phyloP scores from a whole-genome alignment of 1,140 invertebrate species.

The Brachionus koreanus region DNA sequence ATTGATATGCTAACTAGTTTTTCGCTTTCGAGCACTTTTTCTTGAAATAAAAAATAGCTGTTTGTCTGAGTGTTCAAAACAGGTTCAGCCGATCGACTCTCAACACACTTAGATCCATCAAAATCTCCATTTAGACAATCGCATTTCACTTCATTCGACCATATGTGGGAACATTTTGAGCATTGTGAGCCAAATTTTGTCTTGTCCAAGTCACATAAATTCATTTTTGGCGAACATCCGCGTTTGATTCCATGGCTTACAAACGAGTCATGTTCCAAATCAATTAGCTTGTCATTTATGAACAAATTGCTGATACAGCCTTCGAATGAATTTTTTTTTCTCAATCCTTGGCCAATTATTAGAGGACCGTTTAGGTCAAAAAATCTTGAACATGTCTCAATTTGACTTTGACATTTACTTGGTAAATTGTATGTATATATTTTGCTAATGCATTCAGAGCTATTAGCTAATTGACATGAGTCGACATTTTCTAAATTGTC shows the following conservation, averaged over 20 bases:
- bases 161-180: conserved; percentile 58
- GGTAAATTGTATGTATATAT: background rate
- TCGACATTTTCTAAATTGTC: conserved; percentile 16
- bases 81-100: background rate
- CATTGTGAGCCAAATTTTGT: conserved; percentile 62
- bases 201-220: conserved; percentile 73
- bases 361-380: conserved; percentile 90
- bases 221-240: conserved; percentile 79
- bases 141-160: conserved; percentile 5
- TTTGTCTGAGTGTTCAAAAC: background rate
- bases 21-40: background rate
- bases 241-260: conserved; percentile 79
- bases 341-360: conserved; percentile 73
- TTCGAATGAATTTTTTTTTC: conserved; percentile 73
- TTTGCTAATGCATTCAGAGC: background rate
- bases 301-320: conserved; percentile 86
- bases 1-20: background rate
- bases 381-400: conserved; percentile 88
- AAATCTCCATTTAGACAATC: background rate
- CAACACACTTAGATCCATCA: background rate
- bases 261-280: conserved; percentile 77
- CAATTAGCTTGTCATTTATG: conserved; percentile 80
- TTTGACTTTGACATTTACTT: conserved; percentile 72
- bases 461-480: background rate
- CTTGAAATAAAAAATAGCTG: conserved; percentile 10